These are phyloP conservation scores for Protobothrops flavoviridis DNA, from an alignment of 2,113 vertebrate species.

Conservation along the genomic window DNA sequence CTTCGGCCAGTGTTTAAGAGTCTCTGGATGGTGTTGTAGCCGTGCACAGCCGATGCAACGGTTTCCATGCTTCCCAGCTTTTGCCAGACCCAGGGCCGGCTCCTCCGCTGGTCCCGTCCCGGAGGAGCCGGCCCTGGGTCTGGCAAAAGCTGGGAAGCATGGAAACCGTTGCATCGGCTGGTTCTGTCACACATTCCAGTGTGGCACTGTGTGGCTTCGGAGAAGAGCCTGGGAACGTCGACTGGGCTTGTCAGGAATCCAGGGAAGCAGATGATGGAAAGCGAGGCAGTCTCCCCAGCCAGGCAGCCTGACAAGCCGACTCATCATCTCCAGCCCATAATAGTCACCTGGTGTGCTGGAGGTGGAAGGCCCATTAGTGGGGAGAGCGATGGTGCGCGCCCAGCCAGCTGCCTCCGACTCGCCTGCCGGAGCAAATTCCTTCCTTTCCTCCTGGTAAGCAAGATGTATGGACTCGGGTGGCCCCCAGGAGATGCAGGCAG, in stretches of 20 bases:
- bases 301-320: background rate
- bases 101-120: background rate
- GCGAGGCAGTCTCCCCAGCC: background rate
- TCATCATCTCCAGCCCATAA: background rate
- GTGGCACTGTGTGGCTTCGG: background rate
- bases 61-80: background rate
- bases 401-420: background rate
- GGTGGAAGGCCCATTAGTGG: background rate
- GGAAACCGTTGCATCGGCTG: too few species aligned
- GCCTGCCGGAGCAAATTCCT: background rate
- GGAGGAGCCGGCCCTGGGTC: too few species aligned
- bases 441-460: background rate
- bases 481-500: background rate
- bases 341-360: background rate
- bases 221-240: background rate
- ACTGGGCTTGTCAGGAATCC: background rate
- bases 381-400: background rate
- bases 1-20: background rate
- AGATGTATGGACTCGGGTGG: background rate
- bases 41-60: background rate
- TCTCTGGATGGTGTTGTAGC: background rate
- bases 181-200: background rate
- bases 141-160: too few species aligned
- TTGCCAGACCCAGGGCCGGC: too few species aligned
- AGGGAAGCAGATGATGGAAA: background rate